Base-by-base conservation (phyloP, 1,140 invertebrate species). In the Lepidurus couesii region DNA sequence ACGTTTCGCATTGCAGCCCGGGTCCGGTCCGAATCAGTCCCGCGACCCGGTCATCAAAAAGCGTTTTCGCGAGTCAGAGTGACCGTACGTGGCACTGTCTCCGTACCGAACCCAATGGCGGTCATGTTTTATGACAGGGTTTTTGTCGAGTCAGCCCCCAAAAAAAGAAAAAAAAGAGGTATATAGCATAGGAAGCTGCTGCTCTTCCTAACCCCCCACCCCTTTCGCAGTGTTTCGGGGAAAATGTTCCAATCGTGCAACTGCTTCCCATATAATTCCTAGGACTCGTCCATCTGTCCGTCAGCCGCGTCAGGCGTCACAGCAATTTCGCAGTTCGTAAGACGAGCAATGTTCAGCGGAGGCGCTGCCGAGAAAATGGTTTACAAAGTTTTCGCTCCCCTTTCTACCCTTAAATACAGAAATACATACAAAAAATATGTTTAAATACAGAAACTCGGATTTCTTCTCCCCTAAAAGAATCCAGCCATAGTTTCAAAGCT, bases 231-330 rank as follows among this genome's bases (percentile, higher is more conserved):
- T 16, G 7, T 65, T 65, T 65, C 53, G 16, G 53, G 53, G 53
- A 21, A 65, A n/a, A 65, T 65, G 53, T 65, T 65, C 53, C 53
- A 65, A 65, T 65, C 53, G 53, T 65, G 53, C 53, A 65, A 65
- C n/a, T 65, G 53, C 53, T 65, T 65, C 53, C 53, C 53, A 65
- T 65, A 65, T 65, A 65, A 65, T 65, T 65, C 53, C 53, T 65
- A 65, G 53, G 16, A 21, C 21, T 65, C 53, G 53, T 65, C 53
- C 53, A 65, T 65, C 53, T 65, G 53, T 65, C 53, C 21, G 53
- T 65, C 13, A 65, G 21, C 13, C n/a, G 21, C 53, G 13, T 65
- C 53, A 65, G 53, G 8, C 16, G 53, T 65, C 53, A 34, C 34
- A 65, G 53, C 16, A 65, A 65, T 65, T 65, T 65, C 53, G 53